These are phyloP conservation scores for Babyrousa celebensis DNA, from an alignment of 2,797 vertebrate genomes.

Conservation along the genomic window DNA sequence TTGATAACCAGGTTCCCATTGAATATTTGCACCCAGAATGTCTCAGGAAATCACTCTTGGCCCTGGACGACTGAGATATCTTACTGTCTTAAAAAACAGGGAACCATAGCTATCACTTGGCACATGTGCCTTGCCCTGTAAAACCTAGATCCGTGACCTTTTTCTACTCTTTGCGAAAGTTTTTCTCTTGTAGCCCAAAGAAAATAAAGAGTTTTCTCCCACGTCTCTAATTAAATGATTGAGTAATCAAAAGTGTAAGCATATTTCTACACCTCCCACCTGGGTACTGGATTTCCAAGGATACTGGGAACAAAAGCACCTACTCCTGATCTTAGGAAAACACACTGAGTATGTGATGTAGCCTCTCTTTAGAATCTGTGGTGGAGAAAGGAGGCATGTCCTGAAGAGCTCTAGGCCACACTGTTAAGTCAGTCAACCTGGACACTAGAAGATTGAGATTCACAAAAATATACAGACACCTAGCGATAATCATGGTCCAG, in stretches of 20 bases:
- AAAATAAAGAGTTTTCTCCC: neutral
- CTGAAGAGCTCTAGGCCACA: neutral
- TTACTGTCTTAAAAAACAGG: neutral
- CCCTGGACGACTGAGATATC: neutral
- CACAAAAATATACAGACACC: constrained; percentile 90
- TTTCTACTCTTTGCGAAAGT: neutral
- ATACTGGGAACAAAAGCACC: neutral
- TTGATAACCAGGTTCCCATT: neutral
- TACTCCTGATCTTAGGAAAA: constrained; percentile 2
- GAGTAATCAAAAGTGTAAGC: constrained; percentile 26
- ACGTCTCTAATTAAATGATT: neutral
- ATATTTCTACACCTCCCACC: neutral
- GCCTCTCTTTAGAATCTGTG: neutral
- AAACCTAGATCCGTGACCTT: constrained; percentile 1
- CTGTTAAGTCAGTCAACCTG: neutral
- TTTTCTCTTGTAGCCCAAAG: neutral
- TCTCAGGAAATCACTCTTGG: neutral
- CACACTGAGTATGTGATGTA: neutral
- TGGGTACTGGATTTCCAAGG: neutral
- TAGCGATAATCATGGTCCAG: constrained; percentile 98
- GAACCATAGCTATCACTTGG: neutral
- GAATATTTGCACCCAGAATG: neutral
- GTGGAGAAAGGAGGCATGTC: neutral
- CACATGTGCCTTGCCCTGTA: neutral
- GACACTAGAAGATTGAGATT: constrained; percentile 31